Evolutionary conservation across 2,797 vertebrate genomes (phyloP).

Genomic region (Anguilla anguilla): DNA sequence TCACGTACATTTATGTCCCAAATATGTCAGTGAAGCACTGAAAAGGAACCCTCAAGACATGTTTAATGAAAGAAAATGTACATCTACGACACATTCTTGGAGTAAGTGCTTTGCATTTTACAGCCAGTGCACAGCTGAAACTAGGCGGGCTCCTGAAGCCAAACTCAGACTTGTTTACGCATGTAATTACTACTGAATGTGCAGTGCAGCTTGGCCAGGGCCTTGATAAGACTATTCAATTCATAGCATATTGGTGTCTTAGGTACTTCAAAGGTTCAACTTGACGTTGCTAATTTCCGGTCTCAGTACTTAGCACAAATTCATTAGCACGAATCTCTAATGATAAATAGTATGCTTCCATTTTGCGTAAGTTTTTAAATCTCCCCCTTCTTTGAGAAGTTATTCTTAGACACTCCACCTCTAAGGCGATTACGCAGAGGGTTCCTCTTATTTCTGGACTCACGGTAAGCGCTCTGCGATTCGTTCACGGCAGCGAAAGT

Average conservation of each 20-base stretch:
- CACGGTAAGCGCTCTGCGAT: background rate
- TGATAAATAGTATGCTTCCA: background rate
- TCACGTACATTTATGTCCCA: background rate
- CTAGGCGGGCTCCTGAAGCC: background rate
- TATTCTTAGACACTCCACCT: background rate
- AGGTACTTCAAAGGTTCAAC: constrained; percentile 4
- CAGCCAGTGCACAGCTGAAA: background rate
- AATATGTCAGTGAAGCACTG: background rate
- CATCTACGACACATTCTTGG: background rate
- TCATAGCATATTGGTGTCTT: background rate
- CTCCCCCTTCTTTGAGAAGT: background rate
- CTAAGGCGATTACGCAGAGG: background rate
- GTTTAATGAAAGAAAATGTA: background rate
- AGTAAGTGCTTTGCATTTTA: background rate
- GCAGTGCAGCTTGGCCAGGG: background rate
- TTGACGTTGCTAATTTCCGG: background rate
- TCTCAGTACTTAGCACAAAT: constrained; percentile 12
- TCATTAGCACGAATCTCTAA: background rate
- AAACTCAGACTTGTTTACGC: background rate
- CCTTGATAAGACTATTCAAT: background rate
- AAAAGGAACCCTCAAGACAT: background rate
- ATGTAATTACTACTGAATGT: background rate
- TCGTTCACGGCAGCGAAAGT: too few species aligned
- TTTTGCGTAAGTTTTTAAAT: background rate
- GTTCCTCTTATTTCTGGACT: background rate